These are phyloP conservation scores for Spea multiplicata DNA, from an alignment of 2,113 vertebrate genomes.

Conservation along the genomic window DNA sequence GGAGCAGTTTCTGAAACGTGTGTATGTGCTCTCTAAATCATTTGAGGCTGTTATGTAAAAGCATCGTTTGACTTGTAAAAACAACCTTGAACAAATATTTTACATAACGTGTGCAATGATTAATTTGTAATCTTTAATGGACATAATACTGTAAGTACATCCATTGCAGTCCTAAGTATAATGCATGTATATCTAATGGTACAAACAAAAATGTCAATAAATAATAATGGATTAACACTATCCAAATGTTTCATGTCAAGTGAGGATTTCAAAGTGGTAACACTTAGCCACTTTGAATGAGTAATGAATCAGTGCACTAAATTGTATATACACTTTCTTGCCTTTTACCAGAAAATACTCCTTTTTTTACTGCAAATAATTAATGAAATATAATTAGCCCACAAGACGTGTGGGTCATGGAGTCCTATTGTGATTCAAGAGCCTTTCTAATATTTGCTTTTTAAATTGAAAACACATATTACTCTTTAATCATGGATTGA, in stretches of 20 bases:
- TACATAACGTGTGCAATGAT: too few species aligned
- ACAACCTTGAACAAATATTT: too few species aligned
- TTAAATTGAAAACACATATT: constrained; percentile 59
- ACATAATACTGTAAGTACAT: too few species aligned
- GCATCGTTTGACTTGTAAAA: too few species aligned
- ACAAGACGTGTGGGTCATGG: constrained; percentile 52
- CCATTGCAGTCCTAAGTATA: too few species aligned
- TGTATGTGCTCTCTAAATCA: too few species aligned
- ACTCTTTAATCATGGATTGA: constrained; percentile 63
- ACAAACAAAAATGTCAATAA: not conserved
- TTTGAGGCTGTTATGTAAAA: too few species aligned
- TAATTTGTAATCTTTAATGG: too few species aligned
- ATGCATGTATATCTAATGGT: too few species aligned
- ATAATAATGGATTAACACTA: not conserved
- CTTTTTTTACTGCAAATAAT: constrained; percentile 49
- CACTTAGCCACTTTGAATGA: constrained; percentile 5
- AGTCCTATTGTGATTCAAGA: constrained; percentile 58
- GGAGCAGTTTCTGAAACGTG: too few species aligned
- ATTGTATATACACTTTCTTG: constrained; percentile 11
- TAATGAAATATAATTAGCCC: constrained; percentile 23
- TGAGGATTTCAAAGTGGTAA: constrained; percentile 18
- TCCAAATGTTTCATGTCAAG: constrained; percentile 1
- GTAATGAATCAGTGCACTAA: constrained; percentile 2
- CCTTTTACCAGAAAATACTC: constrained; percentile 42
- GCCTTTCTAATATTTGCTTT: constrained; percentile 53